Evolutionary conservation across 2,797 vertebrate genomes (phyloP).

Genomic region (Galagoides demidoff): DNA sequence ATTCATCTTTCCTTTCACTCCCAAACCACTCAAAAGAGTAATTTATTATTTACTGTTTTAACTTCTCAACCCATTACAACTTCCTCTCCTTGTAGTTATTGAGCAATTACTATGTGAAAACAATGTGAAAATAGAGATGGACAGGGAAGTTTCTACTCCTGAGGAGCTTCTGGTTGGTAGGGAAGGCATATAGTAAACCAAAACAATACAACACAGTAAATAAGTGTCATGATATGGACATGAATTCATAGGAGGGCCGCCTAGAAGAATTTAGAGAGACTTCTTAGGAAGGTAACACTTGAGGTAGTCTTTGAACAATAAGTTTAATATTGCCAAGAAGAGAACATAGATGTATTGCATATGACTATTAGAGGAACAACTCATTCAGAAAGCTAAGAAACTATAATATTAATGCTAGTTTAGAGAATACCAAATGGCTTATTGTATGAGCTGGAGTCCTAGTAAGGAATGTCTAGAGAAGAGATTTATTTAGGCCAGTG

Average conservation of each 20-base stretch:
- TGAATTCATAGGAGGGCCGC: neutral
- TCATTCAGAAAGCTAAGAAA: neutral
- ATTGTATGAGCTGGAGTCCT: neutral
- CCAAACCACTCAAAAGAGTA: neutral
- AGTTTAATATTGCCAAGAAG: neutral
- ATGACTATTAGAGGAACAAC: neutral
- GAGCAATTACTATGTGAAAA: neutral
- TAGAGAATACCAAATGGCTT: neutral
- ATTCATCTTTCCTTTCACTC: neutral
- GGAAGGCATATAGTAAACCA: neutral
- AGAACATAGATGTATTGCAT: neutral
- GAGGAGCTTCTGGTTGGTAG: neutral
- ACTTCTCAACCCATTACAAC: neutral
- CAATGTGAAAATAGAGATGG: neutral
- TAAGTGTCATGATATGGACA: neutral
- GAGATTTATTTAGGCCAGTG: neutral
- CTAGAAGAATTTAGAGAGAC: neutral
- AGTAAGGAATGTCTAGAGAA: neutral
- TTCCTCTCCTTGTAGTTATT: neutral
- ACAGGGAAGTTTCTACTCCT: neutral
- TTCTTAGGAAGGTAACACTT: neutral
- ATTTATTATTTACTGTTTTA: neutral
- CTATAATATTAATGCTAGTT: neutral
- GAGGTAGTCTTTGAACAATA: neutral
- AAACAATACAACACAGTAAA: neutral